These are phyloP conservation scores for Chloroclystis v-ata DNA, from an alignment of 2,888 invertebrate species.

Conservation along the genomic window DNA sequence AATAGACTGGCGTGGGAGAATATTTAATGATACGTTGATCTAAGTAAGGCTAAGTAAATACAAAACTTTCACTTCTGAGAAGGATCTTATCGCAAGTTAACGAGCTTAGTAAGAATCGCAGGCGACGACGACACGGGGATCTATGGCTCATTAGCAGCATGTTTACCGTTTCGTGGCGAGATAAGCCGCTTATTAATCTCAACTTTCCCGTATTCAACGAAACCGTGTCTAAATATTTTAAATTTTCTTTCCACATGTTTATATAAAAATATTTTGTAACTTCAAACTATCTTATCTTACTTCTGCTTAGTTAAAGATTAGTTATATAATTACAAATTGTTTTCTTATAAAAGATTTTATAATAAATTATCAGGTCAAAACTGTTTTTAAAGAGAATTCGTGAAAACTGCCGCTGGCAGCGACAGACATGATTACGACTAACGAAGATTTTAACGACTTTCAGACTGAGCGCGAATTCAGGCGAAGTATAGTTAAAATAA, in stretches of 20 bases:
- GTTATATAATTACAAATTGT: no score
- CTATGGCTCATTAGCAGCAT: background rate
- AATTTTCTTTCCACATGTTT: no score
- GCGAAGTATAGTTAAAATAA: background rate
- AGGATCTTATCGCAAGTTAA: background rate
- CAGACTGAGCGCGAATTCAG: background rate
- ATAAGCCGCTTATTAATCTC: no score
- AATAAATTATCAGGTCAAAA: background rate
- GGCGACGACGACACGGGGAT: constrained; percentile 34
- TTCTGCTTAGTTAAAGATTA: no score
- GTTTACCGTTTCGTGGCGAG: background rate
- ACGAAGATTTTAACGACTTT: background rate
- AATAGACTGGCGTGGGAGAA: no score
- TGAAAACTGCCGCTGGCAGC: background rate
- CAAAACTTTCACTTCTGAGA: background rate
- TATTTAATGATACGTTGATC: no score
- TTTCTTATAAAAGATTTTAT: background rate
- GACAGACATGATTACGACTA: background rate
- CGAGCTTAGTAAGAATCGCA: background rate
- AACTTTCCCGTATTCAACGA: no score
- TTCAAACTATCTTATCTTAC: no score
- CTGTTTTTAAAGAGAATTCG: background rate
- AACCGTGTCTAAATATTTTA: no score
- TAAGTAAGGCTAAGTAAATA: no score
- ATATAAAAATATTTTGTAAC: no score